Evolutionary conservation across 2,888 invertebrate genomes (phyloP).

Genomic region (Drosophila algonquin): DNA sequence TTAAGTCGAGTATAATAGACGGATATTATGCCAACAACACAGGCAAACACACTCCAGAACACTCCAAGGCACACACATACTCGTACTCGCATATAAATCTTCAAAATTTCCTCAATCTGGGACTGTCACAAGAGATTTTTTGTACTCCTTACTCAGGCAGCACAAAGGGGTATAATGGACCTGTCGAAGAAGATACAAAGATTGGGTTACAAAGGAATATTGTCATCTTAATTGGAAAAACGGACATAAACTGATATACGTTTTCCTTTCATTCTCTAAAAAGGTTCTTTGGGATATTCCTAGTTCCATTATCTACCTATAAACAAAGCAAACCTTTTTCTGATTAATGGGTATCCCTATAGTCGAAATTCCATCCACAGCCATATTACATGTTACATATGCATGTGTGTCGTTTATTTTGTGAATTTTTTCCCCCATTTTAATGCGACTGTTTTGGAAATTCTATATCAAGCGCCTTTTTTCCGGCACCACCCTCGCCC

Average conservation of each 20-base stretch:
- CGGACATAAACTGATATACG: background rate
- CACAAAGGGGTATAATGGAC: background rate
- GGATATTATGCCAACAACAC: conserved; percentile 53
- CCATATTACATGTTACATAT: background rate
- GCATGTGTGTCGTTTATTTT: background rate
- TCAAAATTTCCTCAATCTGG: conserved; percentile 67
- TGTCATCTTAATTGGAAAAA: background rate
- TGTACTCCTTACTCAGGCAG: background rate
- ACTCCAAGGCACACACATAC: conserved; percentile 26
- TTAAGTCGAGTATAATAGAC: conserved; percentile 73
- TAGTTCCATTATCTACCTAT: background rate
- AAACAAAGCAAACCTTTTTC: background rate
- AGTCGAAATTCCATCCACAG: background rate
- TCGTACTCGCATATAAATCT: conserved; percentile 32
- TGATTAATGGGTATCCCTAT: background rate
- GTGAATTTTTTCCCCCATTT: conserved; percentile 10
- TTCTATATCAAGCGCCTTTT: conserved; percentile 30
- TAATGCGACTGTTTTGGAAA: conserved; percentile 18
- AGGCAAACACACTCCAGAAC: conserved; percentile 38
- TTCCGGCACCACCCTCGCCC: background rate
- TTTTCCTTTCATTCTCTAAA: background rate
- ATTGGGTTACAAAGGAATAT: background rate
- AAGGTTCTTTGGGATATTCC: background rate
- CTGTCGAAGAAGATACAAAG: too few species aligned
- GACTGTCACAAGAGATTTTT: conserved; percentile 66